phyloP scores from a whole-genome alignment of 2,797 vertebrate genomes.

The Dendrocincla tyrannina region DNA sequence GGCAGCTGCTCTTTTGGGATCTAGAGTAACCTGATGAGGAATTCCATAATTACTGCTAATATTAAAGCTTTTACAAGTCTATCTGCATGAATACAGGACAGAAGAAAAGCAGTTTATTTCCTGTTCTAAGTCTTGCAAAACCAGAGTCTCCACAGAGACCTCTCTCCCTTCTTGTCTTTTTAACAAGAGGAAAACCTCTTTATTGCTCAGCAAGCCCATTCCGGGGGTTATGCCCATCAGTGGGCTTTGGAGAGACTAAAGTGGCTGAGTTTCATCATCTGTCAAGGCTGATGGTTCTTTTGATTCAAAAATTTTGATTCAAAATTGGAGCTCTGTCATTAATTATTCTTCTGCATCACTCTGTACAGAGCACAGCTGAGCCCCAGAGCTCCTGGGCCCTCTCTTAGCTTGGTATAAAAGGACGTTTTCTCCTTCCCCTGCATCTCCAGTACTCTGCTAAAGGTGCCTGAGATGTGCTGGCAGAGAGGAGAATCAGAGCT shows the following conservation, averaged over 20 bases:
- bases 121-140: background rate
- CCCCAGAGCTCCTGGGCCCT: background rate
- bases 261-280: background rate
- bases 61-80: constrained; percentile 31
- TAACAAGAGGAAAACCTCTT: background rate
- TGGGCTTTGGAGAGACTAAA: background rate
- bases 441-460: background rate
- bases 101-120: background rate
- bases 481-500: background rate
- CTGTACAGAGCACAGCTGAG: background rate
- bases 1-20: constrained; percentile 13
- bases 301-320: background rate
- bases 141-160: background rate
- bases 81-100: background rate
- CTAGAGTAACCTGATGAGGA: constrained; percentile 10
- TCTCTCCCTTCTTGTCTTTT: background rate
- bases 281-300: background rate
- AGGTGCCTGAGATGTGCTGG: background rate
- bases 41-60: constrained; percentile 20
- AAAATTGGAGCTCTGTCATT: background rate
- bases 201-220: background rate
- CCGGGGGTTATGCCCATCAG: background rate
- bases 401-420: background rate
- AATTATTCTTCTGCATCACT: background rate
- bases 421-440: background rate